Evolutionary conservation across 2,113 vertebrate genomes (phyloP), one percentile per base, ranked within the genome.

Genomic region (Chloroceryle aenea): DNA sequence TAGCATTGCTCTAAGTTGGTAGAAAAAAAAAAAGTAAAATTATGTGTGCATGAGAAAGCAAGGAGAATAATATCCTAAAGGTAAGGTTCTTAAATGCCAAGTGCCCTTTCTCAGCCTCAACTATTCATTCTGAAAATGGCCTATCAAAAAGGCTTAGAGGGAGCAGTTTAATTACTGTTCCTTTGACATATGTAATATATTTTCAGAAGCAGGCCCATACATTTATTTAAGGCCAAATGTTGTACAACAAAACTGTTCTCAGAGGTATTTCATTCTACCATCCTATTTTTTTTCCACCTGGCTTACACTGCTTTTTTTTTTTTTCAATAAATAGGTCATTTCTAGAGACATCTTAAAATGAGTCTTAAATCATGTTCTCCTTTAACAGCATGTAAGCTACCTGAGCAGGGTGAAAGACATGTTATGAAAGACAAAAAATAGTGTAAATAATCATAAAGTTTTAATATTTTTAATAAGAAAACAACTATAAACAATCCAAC

Each of bases 161-260:
- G 87, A 97, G 71, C 64, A 96, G 85, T 97, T 97, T 98, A 98
- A 98, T 98, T 98, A 98, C 94, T 96, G 92, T 95, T 97, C 79
- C 86, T 97, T 95, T 98, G 97, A 97, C 96, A 97, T 84, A 91
- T 58, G 81, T 92, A 97, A 98, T 97, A 96, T 90, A 97, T 98
- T 98, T 97, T 95, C 91, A 97, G 85, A 93, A 97, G 68, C 77
- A 97, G 72, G 32, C 27, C 86, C 59, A 59, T 82, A 96, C 66
- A 97, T 97, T 97, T 97, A 97, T 97, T 98, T 97, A 97, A 97
- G 83, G 87, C 66, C 88, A 97, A 97, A 96, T 93, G 83, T 95
- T 97, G 82, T 86, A 96, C 74, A 97, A 91, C 91, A 96, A 96
- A 97, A 95, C 78, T 97, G 86, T 97, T 78, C 89, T 97, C 92